Conservation (phyloP, 1,140 invertebrate genomes). For the Caenorhabditis briggsae region DNA sequence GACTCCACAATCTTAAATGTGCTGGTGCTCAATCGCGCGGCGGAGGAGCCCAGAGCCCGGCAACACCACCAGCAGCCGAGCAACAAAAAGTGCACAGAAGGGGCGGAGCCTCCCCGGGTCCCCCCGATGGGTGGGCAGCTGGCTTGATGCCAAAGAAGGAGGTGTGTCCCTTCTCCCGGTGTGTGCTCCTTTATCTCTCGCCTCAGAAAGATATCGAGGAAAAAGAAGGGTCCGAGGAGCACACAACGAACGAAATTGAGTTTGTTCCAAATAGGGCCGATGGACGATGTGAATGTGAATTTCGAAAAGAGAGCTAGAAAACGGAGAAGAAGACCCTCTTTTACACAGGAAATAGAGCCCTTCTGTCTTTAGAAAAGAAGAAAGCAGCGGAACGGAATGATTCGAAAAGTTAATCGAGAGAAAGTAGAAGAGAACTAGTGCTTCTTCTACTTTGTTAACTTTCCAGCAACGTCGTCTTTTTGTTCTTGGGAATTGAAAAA, state of each 20-base stretch:
- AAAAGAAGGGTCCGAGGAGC: slow-evolving; percentile 42
- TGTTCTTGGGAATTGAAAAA: not conserved
- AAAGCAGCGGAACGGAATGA: slow-evolving; percentile 23
- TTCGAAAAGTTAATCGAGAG: slow-evolving; percentile 46
- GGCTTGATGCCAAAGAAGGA: slow-evolving; percentile 54
- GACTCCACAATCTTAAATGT: slow-evolving; percentile 49
- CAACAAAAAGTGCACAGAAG: slow-evolving; percentile 50
- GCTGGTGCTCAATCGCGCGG: slow-evolving; percentile 45
- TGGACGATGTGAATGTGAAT: slow-evolving; percentile 21
- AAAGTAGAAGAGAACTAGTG: not conserved
- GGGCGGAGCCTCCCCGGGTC: slow-evolving; percentile 20
- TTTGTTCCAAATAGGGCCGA: slow-evolving; percentile 48
- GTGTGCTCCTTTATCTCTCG: not conserved
- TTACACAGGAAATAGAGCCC: slow-evolving; percentile 47
- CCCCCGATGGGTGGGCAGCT: slow-evolving; percentile 49
- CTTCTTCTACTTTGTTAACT: not conserved
- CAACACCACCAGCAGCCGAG: slow-evolving; percentile 3
- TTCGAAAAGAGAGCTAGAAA: slow-evolving; percentile 38
- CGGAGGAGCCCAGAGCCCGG: slow-evolving; percentile 25
- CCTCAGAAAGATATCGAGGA: slow-evolving; percentile 24
- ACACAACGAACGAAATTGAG: slow-evolving; percentile 21
- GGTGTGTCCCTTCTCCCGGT: slow-evolving; percentile 11
- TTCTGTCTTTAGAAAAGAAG: slow-evolving; percentile 1
- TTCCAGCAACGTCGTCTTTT: slow-evolving; percentile 22
- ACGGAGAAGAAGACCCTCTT: not conserved